Conservation (phyloP, 1,140 invertebrate species). For the Propsilocerus akamusi region DNA sequence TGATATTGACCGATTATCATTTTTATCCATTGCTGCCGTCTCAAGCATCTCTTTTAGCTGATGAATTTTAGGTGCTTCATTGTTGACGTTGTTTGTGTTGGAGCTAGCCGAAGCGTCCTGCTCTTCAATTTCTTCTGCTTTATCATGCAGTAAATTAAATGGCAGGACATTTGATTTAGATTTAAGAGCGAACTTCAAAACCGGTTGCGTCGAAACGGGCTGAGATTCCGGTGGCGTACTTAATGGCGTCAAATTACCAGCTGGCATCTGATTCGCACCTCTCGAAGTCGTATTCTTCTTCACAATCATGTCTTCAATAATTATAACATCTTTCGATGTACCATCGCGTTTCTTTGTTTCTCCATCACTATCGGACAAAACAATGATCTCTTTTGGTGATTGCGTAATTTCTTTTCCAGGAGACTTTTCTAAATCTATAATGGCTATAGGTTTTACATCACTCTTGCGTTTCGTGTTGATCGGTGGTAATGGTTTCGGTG, state of each 20-base stretch:
- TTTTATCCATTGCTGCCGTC: too few species aligned
- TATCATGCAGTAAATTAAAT: slow-evolving; percentile 15
- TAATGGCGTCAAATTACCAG: slow-evolving; percentile 15
- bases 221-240: slow-evolving; percentile 24
- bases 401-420: slow-evolving; percentile 61
- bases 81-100: slow-evolving; percentile 6
- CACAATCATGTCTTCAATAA: slow-evolving; percentile 8
- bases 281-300: slow-evolving; percentile 22
- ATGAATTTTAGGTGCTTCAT: not conserved
- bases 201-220: slow-evolving; percentile 17
- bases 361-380: slow-evolving; percentile 63
- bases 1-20: slow-evolving; percentile 25
- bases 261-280: slow-evolving; percentile 21
- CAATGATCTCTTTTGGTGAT: slow-evolving; percentile 59
- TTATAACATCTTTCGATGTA: not conserved
- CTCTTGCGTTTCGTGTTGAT: slow-evolving; percentile 28
- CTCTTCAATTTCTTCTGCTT: slow-evolving; percentile 23
- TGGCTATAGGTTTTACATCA: slow-evolving; percentile 48
- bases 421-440: slow-evolving; percentile 69
- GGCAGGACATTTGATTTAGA: slow-evolving; percentile 11
- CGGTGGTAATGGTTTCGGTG: slow-evolving; percentile 10
- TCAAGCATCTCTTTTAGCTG: too few species aligned
- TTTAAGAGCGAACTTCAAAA: slow-evolving; percentile 13
- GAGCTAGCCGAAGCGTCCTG: slow-evolving; percentile 12
- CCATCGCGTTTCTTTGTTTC: slow-evolving; percentile 14